phyloP scores from a whole-genome alignment of 2,888 invertebrate species.

The Phyto melanocephala region DNA sequence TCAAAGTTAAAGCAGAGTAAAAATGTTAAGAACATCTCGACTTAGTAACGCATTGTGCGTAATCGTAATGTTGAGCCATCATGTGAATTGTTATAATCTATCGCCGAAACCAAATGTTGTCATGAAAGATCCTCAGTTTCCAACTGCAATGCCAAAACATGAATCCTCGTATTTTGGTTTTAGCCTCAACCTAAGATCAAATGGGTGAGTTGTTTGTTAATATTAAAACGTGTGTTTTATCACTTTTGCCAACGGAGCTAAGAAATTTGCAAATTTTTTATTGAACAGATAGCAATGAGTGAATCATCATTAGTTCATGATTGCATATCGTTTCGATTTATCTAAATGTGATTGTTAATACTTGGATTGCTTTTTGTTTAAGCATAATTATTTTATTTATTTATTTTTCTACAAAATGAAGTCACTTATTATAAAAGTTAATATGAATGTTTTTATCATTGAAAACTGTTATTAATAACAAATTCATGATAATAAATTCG shows the following conservation, averaged over 20 bases:
- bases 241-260: neutral
- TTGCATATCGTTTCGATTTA: conserved; percentile 11
- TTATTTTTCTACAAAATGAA: conserved; percentile 26
- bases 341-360: conserved; percentile 4
- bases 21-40: conserved; percentile 37
- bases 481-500: conserved; percentile 26
- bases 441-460: conserved; percentile 31
- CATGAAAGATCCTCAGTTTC: conserved; percentile 75
- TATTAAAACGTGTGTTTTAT: neutral
- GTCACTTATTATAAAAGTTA: conserved; percentile 38
- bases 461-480: neutral
- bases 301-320: conserved; percentile 21
- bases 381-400: neutral
- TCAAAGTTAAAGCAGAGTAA: neutral
- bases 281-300: neutral
- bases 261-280: neutral
- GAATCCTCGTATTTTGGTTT: conserved; percentile 78
- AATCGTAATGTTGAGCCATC: conserved; percentile 48
- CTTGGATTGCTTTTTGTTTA: neutral
- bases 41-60: conserved; percentile 12
- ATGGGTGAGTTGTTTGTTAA: conserved; percentile 72
- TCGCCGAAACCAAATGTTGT: conserved; percentile 77
- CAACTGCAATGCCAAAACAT: conserved; percentile 71
- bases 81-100: conserved; percentile 72
- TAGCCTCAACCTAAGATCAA: conserved; percentile 72